These are phyloP conservation scores for Dryobota labecula DNA, from an alignment of 2,888 invertebrate species.

Conservation along the genomic window DNA sequence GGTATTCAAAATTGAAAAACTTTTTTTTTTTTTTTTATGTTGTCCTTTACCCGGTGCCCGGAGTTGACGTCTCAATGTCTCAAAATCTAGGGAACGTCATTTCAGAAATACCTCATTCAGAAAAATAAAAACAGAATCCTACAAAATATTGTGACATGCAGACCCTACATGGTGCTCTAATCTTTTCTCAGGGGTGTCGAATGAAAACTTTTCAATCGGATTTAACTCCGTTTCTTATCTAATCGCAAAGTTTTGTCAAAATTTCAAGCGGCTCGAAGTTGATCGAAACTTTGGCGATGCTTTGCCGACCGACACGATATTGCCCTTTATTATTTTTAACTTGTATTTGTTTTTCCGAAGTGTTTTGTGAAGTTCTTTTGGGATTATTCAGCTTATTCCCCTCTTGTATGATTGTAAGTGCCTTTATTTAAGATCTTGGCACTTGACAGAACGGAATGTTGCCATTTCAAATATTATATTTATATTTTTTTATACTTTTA, in stretches of 20 bases:
- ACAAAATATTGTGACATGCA: neutral
- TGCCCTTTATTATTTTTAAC: slow-evolving; percentile 58
- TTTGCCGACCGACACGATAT: slow-evolving; percentile 57
- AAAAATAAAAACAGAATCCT: neutral
- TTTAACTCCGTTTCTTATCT: slow-evolving; percentile 84
- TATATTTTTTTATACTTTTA: no score
- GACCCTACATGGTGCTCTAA: slow-evolving; percentile 69
- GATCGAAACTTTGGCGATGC: slow-evolving; percentile 63
- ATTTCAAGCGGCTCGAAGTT: slow-evolving; percentile 77
- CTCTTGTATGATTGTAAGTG: neutral
- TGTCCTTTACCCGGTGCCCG: no score
- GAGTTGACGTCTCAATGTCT: no score
- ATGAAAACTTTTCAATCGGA: slow-evolving; percentile 86
- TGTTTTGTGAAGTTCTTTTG: slow-evolving; percentile 14
- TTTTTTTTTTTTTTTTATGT: no score
- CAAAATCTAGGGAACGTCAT: no score
- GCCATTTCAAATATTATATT: no score
- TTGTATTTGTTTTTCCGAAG: slow-evolving; percentile 35
- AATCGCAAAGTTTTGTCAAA: slow-evolving; percentile 84
- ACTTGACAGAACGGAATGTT: no score
- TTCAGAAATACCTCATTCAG: no score
- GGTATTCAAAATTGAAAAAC: neutral
- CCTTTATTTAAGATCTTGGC: slow-evolving; percentile 2
- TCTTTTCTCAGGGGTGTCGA: slow-evolving; percentile 81
- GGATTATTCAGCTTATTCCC: slow-evolving; percentile 3